These are phyloP conservation scores for Galeopsomyia nigrocyanea DNA, from an alignment of 2,888 invertebrate genomes.

Conservation along the genomic window DNA sequence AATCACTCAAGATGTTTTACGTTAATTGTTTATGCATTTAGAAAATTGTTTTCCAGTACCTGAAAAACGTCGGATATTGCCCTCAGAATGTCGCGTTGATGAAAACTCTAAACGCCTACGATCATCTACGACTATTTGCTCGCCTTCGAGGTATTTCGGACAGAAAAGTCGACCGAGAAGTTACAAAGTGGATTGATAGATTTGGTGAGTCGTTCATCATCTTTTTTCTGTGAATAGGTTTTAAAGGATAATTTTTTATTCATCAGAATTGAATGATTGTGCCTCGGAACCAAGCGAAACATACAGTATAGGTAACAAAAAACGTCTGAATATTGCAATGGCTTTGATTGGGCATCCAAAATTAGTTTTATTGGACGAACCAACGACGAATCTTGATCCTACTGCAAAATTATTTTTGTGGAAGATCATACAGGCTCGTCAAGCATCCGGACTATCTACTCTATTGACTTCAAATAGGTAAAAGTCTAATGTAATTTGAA, in stretches of 20 bases:
- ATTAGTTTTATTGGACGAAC: too few species aligned
- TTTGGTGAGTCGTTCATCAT: constrained; percentile 65
- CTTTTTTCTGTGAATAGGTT: too few species aligned
- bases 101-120: constrained; percentile 80
- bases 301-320: constrained; percentile 84
- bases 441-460: too few species aligned
- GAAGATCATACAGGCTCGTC: too few species aligned
- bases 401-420: too few species aligned
- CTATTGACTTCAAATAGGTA: constrained; percentile 80
- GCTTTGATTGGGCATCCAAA: too few species aligned
- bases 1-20: not conserved
- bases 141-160: constrained; percentile 76
- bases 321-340: constrained; percentile 83
- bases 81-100: constrained; percentile 90
- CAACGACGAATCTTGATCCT: too few species aligned
- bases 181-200: constrained; percentile 71
- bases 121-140: constrained; percentile 82
- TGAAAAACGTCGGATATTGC: constrained; percentile 86
- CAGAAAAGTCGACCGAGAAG: constrained; percentile 67
- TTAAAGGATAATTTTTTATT: not conserved
- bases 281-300: constrained; percentile 60
- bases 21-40: too few species aligned
- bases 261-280: constrained; percentile 62
- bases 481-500: constrained; percentile 6
- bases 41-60: constrained; percentile 71